These are phyloP conservation scores for Promerops cafer DNA, from an alignment of 2,113 vertebrate genomes.

Conservation along the genomic window DNA sequence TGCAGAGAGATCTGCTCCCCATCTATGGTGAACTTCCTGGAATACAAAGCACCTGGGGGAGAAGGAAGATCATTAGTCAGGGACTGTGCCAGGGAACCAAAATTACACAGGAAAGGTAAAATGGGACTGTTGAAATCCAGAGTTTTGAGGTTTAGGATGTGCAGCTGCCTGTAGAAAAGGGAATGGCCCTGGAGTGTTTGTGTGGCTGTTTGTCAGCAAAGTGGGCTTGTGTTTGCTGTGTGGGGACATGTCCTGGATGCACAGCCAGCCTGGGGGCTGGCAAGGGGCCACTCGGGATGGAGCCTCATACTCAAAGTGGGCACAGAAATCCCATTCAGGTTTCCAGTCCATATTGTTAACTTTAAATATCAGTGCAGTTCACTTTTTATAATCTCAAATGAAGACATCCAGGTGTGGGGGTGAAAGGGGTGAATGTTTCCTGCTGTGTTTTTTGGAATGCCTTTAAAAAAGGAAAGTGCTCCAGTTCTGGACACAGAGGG, in stretches of 20 bases:
- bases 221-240: neutral
- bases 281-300: neutral
- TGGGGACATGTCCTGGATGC: neutral
- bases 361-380: neutral
- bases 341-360: neutral
- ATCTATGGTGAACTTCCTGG: slow-evolving; percentile 86
- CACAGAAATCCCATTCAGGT: neutral
- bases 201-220: neutral
- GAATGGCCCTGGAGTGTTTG: neutral
- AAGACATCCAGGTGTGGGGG: neutral
- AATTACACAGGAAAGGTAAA: neutral
- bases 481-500: neutral
- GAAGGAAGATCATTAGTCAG: neutral
- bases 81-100: neutral
- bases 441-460: neutral
- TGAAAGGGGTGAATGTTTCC: neutral
- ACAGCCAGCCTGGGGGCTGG: neutral
- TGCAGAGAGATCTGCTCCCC: slow-evolving; percentile 89
- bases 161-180: neutral
- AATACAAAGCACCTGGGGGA: slow-evolving; percentile 84
- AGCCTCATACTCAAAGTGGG: neutral
- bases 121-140: neutral
- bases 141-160: neutral
- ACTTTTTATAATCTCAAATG: neutral
- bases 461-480: neutral